Evolutionary conservation across 2,888 invertebrate genomes (phyloP).

Genomic region (Capitulum mitella): DNA sequence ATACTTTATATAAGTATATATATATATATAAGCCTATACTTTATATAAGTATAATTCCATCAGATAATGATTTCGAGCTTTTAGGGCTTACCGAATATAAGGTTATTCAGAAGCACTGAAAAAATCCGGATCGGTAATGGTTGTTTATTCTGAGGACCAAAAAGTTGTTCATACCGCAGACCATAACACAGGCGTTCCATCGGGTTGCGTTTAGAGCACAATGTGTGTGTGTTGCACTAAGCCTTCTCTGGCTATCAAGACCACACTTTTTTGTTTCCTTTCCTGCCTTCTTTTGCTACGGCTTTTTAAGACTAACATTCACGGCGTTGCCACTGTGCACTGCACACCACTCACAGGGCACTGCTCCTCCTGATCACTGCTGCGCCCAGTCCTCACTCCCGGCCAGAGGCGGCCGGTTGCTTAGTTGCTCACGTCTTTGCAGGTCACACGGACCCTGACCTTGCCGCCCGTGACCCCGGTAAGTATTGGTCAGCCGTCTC

Average conservation of each 20-base stretch:
- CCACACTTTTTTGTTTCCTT: no score
- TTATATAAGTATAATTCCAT: no score
- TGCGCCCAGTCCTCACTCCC: neutral
- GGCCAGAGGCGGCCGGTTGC: neutral
- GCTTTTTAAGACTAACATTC: neutral
- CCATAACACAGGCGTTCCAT: no score
- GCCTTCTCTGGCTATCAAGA: neutral
- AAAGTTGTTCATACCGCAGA: no score
- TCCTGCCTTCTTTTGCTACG: neutral
- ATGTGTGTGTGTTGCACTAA: neutral
- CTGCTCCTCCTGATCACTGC: neutral
- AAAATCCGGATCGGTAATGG: no score
- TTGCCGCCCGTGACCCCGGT: neutral
- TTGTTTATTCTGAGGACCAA: no score
- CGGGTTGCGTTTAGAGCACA: no score
- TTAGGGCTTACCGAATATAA: no score
- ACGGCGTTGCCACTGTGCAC: neutral
- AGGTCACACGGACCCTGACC: conserved; percentile 2
- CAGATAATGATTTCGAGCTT: no score
- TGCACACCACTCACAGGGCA: neutral
- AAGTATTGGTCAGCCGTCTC: neutral
- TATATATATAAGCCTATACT: no score
- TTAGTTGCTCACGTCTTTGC: neutral
- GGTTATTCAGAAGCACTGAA: no score
- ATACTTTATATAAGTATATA: no score